Percentiles rank a stretch among this genome's conserved stretches.
Conservation (phyloP, 2,113 vertebrate genomes). For the Apteryx mantelli region DNA sequence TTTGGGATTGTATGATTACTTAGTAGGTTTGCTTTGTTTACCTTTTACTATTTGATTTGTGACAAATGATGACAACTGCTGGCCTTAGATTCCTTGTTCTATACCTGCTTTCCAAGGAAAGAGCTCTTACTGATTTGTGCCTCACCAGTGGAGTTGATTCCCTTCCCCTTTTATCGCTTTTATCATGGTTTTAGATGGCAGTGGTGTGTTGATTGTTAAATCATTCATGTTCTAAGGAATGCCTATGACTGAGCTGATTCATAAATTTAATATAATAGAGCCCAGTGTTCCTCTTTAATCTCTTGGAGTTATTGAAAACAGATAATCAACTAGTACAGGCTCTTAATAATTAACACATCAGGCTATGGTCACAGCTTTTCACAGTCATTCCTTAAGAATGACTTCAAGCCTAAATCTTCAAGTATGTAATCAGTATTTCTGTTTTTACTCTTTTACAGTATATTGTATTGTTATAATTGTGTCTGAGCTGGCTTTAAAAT, state of each 20-base stretch:
- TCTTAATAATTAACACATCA: neutral
- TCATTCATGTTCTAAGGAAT: neutral
- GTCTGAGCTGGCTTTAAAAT: neutral
- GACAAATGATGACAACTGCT: neutral
- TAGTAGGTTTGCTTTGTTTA: neutral
- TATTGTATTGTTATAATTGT: neutral
- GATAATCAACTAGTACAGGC: neutral
- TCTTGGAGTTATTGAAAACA: neutral
- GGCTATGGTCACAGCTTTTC: neutral
- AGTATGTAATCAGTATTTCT: neutral
- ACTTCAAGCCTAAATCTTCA: conserved; percentile 9
- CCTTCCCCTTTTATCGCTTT: neutral
- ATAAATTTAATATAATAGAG: neutral
- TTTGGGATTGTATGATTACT: neutral
- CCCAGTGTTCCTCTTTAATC: neutral
- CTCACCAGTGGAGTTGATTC: neutral
- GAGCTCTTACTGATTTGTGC: neutral
- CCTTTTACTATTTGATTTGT: neutral
- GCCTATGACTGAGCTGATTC: neutral
- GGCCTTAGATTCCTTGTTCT: neutral
- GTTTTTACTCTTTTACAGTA: neutral
- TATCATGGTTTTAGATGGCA: neutral
- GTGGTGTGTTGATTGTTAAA: neutral
- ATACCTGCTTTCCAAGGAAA: neutral
- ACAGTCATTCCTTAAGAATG: neutral